Base-by-base conservation (phyloP, 2,888 invertebrate genomes). In the Clostera curtula region DNA sequence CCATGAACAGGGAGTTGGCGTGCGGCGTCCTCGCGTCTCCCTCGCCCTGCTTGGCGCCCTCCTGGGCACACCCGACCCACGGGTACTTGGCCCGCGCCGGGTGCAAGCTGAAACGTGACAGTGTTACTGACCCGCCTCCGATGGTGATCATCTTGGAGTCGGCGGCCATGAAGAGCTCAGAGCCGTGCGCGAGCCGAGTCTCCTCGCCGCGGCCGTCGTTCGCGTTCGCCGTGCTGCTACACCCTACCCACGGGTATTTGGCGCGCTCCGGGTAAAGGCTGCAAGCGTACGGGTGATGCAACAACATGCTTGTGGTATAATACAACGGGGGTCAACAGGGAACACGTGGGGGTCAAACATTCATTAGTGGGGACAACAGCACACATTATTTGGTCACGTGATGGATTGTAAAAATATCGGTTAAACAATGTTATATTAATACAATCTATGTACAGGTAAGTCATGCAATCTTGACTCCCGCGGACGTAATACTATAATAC, bases 151-250 rank as follows among this genome's bases (percentile, higher is more conserved):
- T 96, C 74, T 92, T 93, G 28, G 92, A 87, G 84, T 97, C 97
- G 11, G 96, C 97, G 16, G 97, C 96, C 95, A 96, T 96, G 80
- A 97, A 98, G 17, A 97, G 87, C 61, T 97, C 96, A 4, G 94
- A 93, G 36, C 93, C 93, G 80, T 95, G 95, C 25, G 89, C 88
- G 23, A 92, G 87, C 47, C 86, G 86, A 57, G 82, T 86, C 56
- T 86, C 90, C 61, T 90, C 91, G 7, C 53, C 56, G 40, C 69
- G 70, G 18, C 68, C 74, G 23, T 60, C 62, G 11, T 50, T 43
- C 12, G 43, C 62, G 11, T 50, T 43, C 12, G 43, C 52, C 3
- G 49, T 50, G 37, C n/a, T n/a, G n/a, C 69, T 73, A 40, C 76
- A 75, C 29, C 97, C 98, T 38, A 97, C 93, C 98, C 98, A 98